Evolutionary conservation across 2,797 vertebrate genomes (phyloP), one percentile per base, ranked within the genome.

Genomic region (Pipistrellus nathusii): DNA sequence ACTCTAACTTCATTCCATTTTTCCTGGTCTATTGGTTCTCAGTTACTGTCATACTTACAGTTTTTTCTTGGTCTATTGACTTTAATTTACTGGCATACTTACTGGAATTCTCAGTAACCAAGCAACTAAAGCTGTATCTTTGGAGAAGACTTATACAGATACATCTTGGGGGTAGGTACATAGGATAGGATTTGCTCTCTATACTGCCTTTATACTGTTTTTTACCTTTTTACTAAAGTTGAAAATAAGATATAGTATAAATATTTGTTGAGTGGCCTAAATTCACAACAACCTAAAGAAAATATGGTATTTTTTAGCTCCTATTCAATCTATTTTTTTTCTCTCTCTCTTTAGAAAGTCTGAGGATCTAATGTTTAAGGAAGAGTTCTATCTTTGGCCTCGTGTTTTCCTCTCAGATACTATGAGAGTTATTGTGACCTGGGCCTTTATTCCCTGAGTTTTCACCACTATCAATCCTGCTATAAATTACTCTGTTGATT

Each of bases 21-120:
- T 94, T 90, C 80, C 66, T 93, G 51, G 83, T 94, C 78, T 85
- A 21, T 64, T 94, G 64, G 32, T 88, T 96, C 51, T 95, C 94
- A 96, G 57, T 92, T 85, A 88, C 20, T 90, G 30, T 89, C 57
- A 85, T 32, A 87, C 38, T 91, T 92, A 88, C 0, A 44, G 38
- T 32, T 80, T 88, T 85, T 90, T 82, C 41, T 59, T 85, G 69
- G 85, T 90, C 53, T 85, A 30, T 76, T 94, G 91, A 62, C 38
- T 93, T 94, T 88, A 92, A 88, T 90, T 90, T 78, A 83, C n/a
- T 90, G 18, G 87, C 62, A 85, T 53, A 93, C 27, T 93, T 93
- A 82, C 78, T 86, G 66, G 46, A 78, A 32, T 27, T 86, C 68
- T 93, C 32, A 78, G 44, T 85, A 88, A 92, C 69, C 69, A 85